Evolutionary conservation across 2,888 invertebrate genomes (phyloP).

Genomic region (Coleophora deauratella): DNA sequence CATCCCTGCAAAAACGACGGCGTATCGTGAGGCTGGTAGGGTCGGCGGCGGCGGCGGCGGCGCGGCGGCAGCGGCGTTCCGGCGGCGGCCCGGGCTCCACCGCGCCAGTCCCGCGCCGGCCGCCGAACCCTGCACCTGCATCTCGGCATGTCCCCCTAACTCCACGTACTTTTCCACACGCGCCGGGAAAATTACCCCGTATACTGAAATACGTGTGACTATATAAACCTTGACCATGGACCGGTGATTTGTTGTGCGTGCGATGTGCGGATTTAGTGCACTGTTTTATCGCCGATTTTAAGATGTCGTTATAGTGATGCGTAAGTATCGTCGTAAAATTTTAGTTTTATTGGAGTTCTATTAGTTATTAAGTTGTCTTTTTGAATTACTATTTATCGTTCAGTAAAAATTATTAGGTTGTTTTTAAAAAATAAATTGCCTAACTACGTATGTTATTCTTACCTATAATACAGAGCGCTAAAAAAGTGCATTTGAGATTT

Average conservation of each 20-base stretch:
- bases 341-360: too few relatives aligned
- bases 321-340: too few relatives aligned
- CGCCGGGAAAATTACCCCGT: constrained; percentile 22
- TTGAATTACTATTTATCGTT: too few relatives aligned
- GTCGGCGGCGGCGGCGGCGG: not conserved
- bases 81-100: constrained; percentile 33
- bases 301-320: not conserved
- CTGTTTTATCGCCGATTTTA: constrained; percentile 6
- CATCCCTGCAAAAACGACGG: too few relatives aligned
- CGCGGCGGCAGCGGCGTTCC: not conserved
- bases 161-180: constrained; percentile 41
- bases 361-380: too few relatives aligned
- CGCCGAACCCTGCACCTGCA: constrained; percentile 35
- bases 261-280: constrained; percentile 10
- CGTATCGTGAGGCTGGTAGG: too few relatives aligned
- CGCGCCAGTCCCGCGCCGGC: constrained; percentile 40
- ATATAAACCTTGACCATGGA: constrained; percentile 6
- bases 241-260: constrained; percentile 12
- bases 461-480: too few relatives aligned
- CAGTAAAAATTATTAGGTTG: too few relatives aligned
- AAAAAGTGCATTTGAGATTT: too few relatives aligned
- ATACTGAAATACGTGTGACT: constrained; percentile 4
- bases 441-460: too few relatives aligned
- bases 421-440: too few relatives aligned
- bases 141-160: constrained; percentile 22